These are phyloP conservation scores for Corythucha ciliata DNA, from an alignment of 2,888 invertebrate species.

Conservation along the genomic window DNA sequence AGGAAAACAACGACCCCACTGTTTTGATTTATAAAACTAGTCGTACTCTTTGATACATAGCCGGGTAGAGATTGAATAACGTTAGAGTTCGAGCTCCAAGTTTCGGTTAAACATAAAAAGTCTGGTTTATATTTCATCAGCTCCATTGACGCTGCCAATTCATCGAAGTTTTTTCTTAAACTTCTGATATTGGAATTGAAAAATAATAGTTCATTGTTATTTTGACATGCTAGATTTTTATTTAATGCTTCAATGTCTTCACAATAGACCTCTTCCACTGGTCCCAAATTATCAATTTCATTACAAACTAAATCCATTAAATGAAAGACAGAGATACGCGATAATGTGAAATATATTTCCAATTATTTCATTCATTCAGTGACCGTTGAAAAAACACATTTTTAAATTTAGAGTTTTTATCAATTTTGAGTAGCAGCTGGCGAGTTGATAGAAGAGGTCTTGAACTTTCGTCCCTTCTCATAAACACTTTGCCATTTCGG, in stretches of 20 bases:
- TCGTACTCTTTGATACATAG: background rate
- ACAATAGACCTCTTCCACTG: background rate
- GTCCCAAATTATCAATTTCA: no score
- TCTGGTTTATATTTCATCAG: no score
- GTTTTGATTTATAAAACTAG: background rate
- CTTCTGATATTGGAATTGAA: background rate
- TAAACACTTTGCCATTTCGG: background rate
- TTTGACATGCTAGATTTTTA: background rate
- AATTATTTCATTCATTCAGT: background rate
- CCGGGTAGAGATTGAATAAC: background rate
- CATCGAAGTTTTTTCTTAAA: conserved; percentile 5
- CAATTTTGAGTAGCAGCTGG: background rate
- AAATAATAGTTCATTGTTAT: background rate
- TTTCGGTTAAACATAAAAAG: background rate
- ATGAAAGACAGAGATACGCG: no score
- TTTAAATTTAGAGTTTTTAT: background rate
- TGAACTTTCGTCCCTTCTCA: conserved; percentile 2
- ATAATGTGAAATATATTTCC: background rate
- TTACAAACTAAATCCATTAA: no score
- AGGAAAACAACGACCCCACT: background rate
- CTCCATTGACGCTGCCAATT: no score
- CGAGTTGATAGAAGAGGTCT: background rate
- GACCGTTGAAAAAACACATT: conserved; percentile 4
- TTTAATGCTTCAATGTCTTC: background rate
- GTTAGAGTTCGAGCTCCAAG: background rate